phyloP scores from a whole-genome alignment of 2,113 vertebrate genomes.

The Mus musculus region GRCm39 chr8:116023501-116024000 shows the following conservation, averaged over 20 bases:
- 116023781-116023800: neutral
- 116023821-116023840: slow-evolving; percentile 72
- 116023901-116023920: neutral
- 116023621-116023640: slow-evolving; percentile 86
- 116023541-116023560: slow-evolving; percentile 89
- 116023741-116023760: neutral
- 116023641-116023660: slow-evolving; percentile 49
- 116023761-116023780: neutral
- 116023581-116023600: slow-evolving; percentile 86
- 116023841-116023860: slow-evolving; percentile 62
- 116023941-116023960: neutral
- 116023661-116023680: neutral
- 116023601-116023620: slow-evolving; percentile 85
- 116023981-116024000: neutral
- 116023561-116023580: slow-evolving; percentile 89
- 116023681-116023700: slow-evolving; percentile 36
- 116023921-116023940: slow-evolving; percentile 54
- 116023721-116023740: neutral
- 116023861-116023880: slow-evolving; percentile 60
- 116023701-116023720: neutral
- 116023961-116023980: neutral
- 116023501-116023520: slow-evolving; percentile 86
- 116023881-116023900: slow-evolving; percentile 52
- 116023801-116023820: slow-evolving; percentile 24
- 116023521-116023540: slow-evolving; percentile 89